Percentiles rank a stretch among this genome's conserved stretches.
phyloP scores from a whole-genome alignment of 2,113 vertebrate genomes.

The Spilogale gracilis region DNA sequence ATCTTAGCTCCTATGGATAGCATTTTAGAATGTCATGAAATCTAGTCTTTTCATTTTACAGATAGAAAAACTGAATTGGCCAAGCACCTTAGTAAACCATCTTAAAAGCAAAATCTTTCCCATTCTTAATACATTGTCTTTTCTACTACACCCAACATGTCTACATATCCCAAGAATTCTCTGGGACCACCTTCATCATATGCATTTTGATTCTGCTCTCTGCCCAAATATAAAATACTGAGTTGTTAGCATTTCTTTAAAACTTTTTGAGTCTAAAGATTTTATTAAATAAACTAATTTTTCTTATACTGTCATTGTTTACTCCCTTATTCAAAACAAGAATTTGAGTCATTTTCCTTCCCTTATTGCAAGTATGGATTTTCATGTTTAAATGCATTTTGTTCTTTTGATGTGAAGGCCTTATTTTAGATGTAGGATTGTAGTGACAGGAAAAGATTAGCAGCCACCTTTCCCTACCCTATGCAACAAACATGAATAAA shows the following conservation, averaged over 20 bases:
- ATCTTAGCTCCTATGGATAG: background rate
- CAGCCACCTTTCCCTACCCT: background rate
- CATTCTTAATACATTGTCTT: background rate
- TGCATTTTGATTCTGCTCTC: background rate
- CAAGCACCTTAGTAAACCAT: background rate
- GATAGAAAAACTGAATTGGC: background rate
- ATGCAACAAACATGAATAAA: background rate
- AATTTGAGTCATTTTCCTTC: background rate
- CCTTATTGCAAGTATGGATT: background rate
- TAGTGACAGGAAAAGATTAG: background rate
- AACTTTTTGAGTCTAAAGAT: background rate
- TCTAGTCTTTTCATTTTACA: background rate
- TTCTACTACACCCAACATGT: background rate
- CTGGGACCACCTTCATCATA: background rate
- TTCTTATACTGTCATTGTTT: slow-evolving; percentile 1
- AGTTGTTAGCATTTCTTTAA: slow-evolving; percentile 49
- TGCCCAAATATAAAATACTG: slow-evolving; percentile 15
- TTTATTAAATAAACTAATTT: background rate
- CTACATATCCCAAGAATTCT: background rate
- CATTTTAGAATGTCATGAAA: background rate
- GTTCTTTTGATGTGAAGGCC: background rate
- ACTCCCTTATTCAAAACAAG: slow-evolving; percentile 39
- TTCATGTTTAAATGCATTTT: slow-evolving; percentile 21
- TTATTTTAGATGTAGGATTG: slow-evolving; percentile 34
- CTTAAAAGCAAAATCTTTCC: background rate